phyloP scores from a whole-genome alignment of 1,140 invertebrate genomes.

The Streblospio benedicti region DNA sequence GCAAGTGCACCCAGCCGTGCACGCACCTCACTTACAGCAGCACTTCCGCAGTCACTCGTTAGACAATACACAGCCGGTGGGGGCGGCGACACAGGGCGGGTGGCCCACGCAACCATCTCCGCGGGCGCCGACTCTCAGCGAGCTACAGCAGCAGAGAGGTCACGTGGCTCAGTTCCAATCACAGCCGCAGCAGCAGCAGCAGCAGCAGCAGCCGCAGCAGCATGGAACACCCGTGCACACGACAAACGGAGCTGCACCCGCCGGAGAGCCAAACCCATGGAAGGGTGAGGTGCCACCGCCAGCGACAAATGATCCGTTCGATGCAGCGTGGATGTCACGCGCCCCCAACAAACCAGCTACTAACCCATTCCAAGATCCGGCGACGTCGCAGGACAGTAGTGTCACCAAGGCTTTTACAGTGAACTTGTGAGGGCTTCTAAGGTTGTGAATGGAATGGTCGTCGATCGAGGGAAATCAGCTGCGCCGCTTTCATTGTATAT shows the following conservation, averaged over 20 bases:
- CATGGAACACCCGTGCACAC: not conserved
- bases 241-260: conserved; percentile 26
- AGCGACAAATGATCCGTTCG: conserved; percentile 69
- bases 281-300: conserved; percentile 7
- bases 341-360: conserved; percentile 32
- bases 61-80: conserved; percentile 33
- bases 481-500: no score
- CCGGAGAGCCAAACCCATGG: conserved; percentile 22
- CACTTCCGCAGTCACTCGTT: conserved; percentile 57
- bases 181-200: conserved; percentile 6
- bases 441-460: no score
- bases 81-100: no score
- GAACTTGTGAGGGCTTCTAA: no score
- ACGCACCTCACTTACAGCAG: conserved; percentile 46
- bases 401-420: conserved; percentile 54
- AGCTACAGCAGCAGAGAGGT: conserved; percentile 25
- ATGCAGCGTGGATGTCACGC: conserved; percentile 72
- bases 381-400: conserved; percentile 50
- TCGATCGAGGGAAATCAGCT: no score
- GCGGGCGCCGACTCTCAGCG: conserved; percentile 23
- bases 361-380: conserved; percentile 26
- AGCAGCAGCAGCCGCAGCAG: conserved; percentile 6
- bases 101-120: conserved; percentile 19
- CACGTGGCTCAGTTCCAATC: conserved; percentile 14
- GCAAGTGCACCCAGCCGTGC: conserved; percentile 35